Conservation (phyloP, 1,140 invertebrate genomes). For the Panulirus ornatus region DNA sequence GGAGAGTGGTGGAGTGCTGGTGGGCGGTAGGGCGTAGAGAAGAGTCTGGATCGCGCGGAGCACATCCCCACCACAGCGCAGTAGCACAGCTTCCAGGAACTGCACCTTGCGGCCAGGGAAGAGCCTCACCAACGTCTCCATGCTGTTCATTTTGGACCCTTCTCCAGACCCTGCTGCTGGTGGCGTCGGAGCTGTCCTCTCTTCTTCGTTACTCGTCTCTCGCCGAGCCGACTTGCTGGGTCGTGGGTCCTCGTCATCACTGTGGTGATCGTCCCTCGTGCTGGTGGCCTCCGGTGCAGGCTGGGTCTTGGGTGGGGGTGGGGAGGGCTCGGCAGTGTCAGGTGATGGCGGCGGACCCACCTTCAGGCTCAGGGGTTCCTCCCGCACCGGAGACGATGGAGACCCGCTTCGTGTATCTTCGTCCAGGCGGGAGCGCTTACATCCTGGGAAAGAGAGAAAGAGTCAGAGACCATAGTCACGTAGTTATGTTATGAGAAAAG, state of each 20-base stretch:
- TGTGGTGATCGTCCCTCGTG: slow-evolving; percentile 19
- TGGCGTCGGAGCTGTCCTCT: neutral
- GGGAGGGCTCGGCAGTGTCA: slow-evolving; percentile 34
- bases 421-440: slow-evolving; percentile 51
- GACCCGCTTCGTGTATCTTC: slow-evolving; percentile 46
- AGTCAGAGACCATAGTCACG: neutral
- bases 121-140: slow-evolving; percentile 87
- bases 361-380: slow-evolving; percentile 63
- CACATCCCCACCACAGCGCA: slow-evolving; percentile 88
- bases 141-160: slow-evolving; percentile 79
- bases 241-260: slow-evolving; percentile 66
- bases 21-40: slow-evolving; percentile 83
- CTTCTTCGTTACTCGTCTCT: slow-evolving; percentile 51
- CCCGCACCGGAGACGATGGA: slow-evolving; percentile 42
- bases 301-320: slow-evolving; percentile 27
- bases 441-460: slow-evolving; percentile 31
- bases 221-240: slow-evolving; percentile 55
- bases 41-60: slow-evolving; percentile 93
- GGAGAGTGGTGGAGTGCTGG: slow-evolving; percentile 58
- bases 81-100: slow-evolving; percentile 89
- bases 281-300: slow-evolving; percentile 35
- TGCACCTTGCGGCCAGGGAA: slow-evolving; percentile 90
- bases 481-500: neutral
- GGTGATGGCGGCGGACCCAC: slow-evolving; percentile 45
- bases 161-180: slow-evolving; percentile 26